Conservation (phyloP, 2,888 invertebrate genomes). For the Metalampra italica region DNA sequence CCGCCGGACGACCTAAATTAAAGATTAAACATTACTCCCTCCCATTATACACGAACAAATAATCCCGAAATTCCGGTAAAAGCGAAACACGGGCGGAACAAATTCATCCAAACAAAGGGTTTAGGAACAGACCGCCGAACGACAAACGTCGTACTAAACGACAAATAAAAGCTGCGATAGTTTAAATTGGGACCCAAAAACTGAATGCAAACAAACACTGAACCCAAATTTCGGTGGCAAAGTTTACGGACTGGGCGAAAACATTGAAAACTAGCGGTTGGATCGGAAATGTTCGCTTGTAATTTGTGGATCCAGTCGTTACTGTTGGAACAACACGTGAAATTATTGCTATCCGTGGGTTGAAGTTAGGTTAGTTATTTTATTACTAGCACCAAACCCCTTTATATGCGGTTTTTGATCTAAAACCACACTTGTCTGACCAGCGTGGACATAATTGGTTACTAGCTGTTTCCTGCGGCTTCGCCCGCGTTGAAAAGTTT, state of each 20-base stretch:
- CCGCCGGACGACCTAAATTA: constrained; percentile 58
- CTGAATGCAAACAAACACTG: constrained; percentile 67
- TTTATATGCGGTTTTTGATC: background rate
- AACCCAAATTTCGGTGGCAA: constrained; percentile 48
- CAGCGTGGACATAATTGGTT: no score
- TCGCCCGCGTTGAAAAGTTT: no score
- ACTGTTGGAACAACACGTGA: constrained; percentile 12
- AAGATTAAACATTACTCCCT: constrained; percentile 61
- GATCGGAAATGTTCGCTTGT: constrained; percentile 51
- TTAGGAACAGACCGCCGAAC: constrained; percentile 47
- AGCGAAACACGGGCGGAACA: constrained; percentile 52
- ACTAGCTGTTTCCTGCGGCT: no score
- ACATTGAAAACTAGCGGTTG: constrained; percentile 57
- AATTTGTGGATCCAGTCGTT: constrained; percentile 39
- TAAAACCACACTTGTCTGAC: no score
- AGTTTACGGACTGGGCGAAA: constrained; percentile 56
- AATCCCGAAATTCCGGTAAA: constrained; percentile 49
- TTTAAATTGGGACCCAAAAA: constrained; percentile 75
- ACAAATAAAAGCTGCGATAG: constrained; percentile 73
- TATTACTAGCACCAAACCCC: background rate
- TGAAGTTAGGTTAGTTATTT: constrained; percentile 1
- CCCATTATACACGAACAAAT: constrained; percentile 57
- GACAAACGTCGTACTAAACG: constrained; percentile 71
- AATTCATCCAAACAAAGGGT: constrained; percentile 66
- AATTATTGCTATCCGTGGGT: constrained; percentile 8